A percentile compares a stretch with the other conserved stretches of the same genome.
phyloP scores from a whole-genome alignment of 1,140 invertebrate species.

The Neodiprion pinetum region DNA sequence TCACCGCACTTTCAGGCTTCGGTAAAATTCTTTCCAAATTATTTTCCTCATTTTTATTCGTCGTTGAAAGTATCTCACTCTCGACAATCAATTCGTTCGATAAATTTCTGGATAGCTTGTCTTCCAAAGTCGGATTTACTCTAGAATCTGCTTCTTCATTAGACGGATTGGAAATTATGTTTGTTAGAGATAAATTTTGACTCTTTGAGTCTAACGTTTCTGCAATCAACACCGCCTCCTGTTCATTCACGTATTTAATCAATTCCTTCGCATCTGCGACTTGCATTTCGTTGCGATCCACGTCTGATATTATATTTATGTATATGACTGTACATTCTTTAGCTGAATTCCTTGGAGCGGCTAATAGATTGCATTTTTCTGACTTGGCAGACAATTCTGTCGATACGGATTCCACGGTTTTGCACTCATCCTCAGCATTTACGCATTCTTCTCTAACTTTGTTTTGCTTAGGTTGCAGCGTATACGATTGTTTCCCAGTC shows the following conservation, averaged over 20 bases:
- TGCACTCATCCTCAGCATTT: not conserved
- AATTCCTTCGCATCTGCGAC: slow-evolving; percentile 37
- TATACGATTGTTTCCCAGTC: not conserved
- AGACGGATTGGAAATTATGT: too few relatives aligned
- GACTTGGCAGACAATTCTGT: too few relatives aligned
- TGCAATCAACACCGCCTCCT: slow-evolving; percentile 14
- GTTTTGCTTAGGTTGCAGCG: not conserved
- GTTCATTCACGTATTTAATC: slow-evolving; percentile 35
- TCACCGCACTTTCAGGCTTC: too few relatives aligned
- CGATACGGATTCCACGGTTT: not conserved
- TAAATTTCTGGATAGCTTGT: not conserved
- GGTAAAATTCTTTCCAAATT: too few relatives aligned
- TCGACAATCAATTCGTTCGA: too few relatives aligned
- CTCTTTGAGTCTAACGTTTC: too few relatives aligned
- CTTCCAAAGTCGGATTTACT: not conserved
- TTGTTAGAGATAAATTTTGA: too few relatives aligned
- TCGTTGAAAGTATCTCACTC: too few relatives aligned
- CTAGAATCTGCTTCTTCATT: not conserved
- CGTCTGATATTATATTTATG: slow-evolving; percentile 38
- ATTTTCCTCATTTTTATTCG: too few relatives aligned
- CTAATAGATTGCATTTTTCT: too few relatives aligned
- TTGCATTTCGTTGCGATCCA: slow-evolving; percentile 30
- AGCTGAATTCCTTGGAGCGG: not conserved
- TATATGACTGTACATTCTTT: slow-evolving; percentile 33
- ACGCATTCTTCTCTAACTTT: too few relatives aligned